Evolutionary conservation across 2,888 invertebrate species (phyloP).

Genomic region (Bombylius major): DNA sequence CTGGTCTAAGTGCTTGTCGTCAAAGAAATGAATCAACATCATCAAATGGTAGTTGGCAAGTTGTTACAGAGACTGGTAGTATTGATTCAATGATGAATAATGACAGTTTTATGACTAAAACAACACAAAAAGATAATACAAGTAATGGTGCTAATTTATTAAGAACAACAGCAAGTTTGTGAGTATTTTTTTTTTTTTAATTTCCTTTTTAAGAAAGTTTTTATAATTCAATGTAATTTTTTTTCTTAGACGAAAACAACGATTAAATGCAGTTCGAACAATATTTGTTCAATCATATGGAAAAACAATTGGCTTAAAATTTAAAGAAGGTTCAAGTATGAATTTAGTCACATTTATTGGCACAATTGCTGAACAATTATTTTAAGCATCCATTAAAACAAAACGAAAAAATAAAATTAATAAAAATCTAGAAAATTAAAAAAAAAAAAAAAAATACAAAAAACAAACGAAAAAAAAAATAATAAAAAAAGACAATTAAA

Average conservation of each 20-base stretch:
- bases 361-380: slow-evolving; percentile 20
- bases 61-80: slow-evolving; percentile 55
- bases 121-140: background rate
- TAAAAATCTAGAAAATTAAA: background rate
- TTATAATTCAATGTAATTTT: background rate
- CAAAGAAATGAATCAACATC: slow-evolving; percentile 47
- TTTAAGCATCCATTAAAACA: slow-evolving; percentile 13
- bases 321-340: slow-evolving; percentile 30
- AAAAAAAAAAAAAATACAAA: background rate
- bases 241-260: slow-evolving; percentile 26
- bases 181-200: background rate
- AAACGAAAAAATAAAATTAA: background rate
- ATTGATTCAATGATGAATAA: slow-evolving; percentile 28
- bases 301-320: slow-evolving; percentile 30
- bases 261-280: slow-evolving; percentile 27
- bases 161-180: background rate
- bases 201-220: background rate
- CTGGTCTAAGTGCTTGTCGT: slow-evolving; percentile 36
- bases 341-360: slow-evolving; percentile 27
- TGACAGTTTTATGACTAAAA: slow-evolving; percentile 23
- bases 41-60: slow-evolving; percentile 55
- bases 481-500: background rate
- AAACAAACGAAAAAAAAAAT: background rate
- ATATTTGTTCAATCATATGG: slow-evolving; percentile 29
- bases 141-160: background rate